Evolutionary conservation across 2,797 vertebrate genomes (phyloP).

Genomic region (Gorsachius magnificus): DNA sequence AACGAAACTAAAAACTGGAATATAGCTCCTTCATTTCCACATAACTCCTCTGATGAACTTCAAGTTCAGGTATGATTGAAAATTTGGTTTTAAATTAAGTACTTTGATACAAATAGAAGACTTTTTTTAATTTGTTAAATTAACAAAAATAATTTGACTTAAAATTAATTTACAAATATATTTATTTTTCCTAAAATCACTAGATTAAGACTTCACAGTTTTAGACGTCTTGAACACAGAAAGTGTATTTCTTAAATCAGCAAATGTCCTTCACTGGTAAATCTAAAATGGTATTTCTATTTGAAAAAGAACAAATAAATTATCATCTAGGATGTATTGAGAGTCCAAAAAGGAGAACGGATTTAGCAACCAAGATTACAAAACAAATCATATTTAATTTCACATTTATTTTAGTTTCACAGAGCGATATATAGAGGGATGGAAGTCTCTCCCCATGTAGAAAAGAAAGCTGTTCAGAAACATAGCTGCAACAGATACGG

Average conservation of each 20-base stretch:
- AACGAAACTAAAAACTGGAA: background rate
- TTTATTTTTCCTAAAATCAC: background rate
- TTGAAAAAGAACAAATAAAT: background rate
- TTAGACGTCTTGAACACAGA: background rate
- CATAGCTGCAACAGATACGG: background rate
- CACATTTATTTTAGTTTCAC: background rate
- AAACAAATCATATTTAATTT: background rate
- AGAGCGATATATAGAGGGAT: background rate
- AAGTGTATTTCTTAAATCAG: background rate
- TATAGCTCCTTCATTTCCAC: background rate
- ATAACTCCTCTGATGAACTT: background rate
- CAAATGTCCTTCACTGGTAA: background rate
- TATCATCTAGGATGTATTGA: background rate
- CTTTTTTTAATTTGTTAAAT: background rate
- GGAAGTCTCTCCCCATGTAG: background rate
- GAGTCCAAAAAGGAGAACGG: background rate
- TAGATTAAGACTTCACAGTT: background rate
- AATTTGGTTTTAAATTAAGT: background rate
- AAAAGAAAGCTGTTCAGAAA: background rate
- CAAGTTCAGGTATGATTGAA: background rate
- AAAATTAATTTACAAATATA: background rate
- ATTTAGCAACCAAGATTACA: background rate
- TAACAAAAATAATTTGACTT: background rate
- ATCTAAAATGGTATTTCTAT: background rate
- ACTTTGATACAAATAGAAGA: background rate